Percentiles rank a stretch among this genome's conserved stretches.
Conservation (phyloP, 2,113 vertebrate genomes). For the Nothoprocta perdicaria region DNA sequence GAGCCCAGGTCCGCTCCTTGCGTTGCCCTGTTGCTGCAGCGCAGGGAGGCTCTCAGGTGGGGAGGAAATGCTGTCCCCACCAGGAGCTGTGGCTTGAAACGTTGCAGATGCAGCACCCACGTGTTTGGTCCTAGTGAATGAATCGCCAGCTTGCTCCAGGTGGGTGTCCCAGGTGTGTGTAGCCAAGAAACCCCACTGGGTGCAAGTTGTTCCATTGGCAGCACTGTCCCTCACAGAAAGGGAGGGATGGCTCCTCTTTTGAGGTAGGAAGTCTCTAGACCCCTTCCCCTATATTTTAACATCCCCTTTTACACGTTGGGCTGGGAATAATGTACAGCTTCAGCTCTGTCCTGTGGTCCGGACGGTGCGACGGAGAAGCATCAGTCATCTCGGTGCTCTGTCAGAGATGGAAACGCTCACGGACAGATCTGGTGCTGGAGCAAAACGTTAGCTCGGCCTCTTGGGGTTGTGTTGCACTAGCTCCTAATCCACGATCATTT, state of each 20-base stretch:
- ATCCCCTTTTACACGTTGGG: rapidly evolving
- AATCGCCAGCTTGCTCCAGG: background rate
- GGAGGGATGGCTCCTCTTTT: background rate
- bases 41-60: background rate
- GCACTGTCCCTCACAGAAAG: background rate
- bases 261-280: rapidly evolving
- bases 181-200: background rate
- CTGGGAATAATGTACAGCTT: no score
- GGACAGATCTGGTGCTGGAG: no score
- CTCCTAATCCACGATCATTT: background rate
- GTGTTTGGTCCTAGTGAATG: rapidly evolving
- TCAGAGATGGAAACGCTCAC: background rate
- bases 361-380: background rate
- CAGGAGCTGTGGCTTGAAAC: background rate
- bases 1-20: background rate
- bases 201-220: no score
- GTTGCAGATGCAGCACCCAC: background rate
- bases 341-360: background rate
- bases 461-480: background rate
- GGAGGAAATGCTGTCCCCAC: background rate
- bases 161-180: rapidly evolving
- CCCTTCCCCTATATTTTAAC: background rate
- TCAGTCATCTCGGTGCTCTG: background rate
- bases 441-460: background rate
- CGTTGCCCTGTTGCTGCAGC: rapidly evolving